Conservation (phyloP, 2,113 vertebrate genomes). For the Lophochroa leadbeateri region DNA sequence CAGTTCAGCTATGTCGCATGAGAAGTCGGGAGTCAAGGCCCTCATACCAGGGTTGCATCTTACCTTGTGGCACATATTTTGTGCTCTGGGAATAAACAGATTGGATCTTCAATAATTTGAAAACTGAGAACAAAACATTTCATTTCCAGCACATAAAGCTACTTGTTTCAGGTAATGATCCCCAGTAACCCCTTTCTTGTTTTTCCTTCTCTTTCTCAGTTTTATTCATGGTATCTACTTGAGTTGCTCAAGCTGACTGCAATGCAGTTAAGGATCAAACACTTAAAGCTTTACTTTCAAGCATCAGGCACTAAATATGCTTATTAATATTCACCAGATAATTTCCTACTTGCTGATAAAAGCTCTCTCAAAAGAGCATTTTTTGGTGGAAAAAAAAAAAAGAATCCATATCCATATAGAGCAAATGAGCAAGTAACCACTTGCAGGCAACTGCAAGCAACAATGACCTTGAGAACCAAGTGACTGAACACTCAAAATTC, state of each 20-base stretch:
- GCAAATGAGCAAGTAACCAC: constrained; percentile 24
- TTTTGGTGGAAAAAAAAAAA: not conserved
- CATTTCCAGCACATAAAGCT: not conserved
- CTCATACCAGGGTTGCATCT: not conserved
- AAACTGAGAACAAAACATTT: not conserved
- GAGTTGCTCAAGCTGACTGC: constrained; percentile 1
- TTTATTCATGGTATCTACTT: not conserved
- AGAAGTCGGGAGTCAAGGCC: not conserved
- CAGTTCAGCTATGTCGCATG: not conserved
- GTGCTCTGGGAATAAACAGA: not conserved
- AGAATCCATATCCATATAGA: not conserved
- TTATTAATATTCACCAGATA: constrained; percentile 58
- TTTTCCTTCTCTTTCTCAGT: not conserved
- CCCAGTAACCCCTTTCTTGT: not conserved
- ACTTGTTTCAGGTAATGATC: constrained; percentile 1
- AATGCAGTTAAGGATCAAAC: constrained; percentile 46
- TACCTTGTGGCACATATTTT: not conserved
- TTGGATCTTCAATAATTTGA: not conserved
- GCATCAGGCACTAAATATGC: not conserved
- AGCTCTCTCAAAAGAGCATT: constrained; percentile 33
- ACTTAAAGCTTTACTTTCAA: constrained; percentile 33
- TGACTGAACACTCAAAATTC: constrained; percentile 1
- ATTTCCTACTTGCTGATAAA: constrained; percentile 27
- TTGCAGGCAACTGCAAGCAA: constrained; percentile 24
- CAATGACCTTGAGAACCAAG: constrained; percentile 47